Evolutionary conservation across 2,888 invertebrate species (phyloP), one percentile per base, ranked within the genome.

Genomic region (Macropis europaea): DNA sequence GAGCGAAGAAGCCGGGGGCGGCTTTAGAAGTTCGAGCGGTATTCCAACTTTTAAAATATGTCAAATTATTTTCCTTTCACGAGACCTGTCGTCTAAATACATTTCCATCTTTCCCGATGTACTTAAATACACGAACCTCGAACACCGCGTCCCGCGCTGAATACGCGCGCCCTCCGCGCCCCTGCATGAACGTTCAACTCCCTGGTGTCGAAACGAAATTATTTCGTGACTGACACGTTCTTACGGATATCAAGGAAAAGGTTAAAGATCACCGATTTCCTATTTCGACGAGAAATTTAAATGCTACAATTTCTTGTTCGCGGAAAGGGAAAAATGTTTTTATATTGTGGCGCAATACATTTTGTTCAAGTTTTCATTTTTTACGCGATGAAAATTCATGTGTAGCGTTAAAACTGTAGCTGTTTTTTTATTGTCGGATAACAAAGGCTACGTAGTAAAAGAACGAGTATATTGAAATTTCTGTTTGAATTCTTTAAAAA

Each of bases 21-120:
- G 84, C 81, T 86, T 83, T 83, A 78, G 77, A 85, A 86, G 79
- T 85, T 84, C 77, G 75, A 81, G 81, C 85, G 85, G 86, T 86
- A 88, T 87, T 88, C 85, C 83, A 87, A 86, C 87, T 88, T 87
- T 87, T 88, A 84, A 88, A 89, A 89, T 88, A 87, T 87, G 87
- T 88, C 88, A 87, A 88, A 89, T 89, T 88, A 88, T 88, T 89
- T 88, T 79, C 83, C 82, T 84, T 84, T 85, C 84, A 80, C 81
- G 79, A 78, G 77, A 79, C 77, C 84, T 81, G 79, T 80, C 79
- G 79, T 76, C 77, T 84, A 82, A 85, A 85, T 86, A 82, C 81
- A 82, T 82, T 84, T 83, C 79, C 82, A 78, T 81, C 79, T 67
- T 75, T 73, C 68, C 66, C 78, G 76, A 73, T 86, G 82, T 85